Evolutionary conservation across 2,888 invertebrate species (phyloP).

Genomic region (Catocala nupta): DNA sequence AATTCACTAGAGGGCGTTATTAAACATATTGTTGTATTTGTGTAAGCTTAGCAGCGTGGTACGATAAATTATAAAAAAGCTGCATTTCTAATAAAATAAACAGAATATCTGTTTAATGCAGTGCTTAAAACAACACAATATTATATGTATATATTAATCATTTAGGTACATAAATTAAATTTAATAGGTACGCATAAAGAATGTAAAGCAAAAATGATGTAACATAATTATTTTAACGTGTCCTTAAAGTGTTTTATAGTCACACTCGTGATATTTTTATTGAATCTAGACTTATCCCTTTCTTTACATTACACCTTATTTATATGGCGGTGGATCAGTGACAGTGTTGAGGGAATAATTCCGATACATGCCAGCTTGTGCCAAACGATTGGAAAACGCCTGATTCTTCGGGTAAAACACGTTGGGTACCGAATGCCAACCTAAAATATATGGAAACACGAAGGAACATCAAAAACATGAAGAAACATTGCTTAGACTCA

Average conservation of each 20-base stretch:
- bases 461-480: background rate
- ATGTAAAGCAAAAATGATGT: no score
- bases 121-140: no score
- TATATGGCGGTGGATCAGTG: constrained; percentile 32
- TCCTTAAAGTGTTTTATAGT: no score
- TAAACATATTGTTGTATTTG: background rate
- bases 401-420: constrained; percentile 91
- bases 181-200: no score
- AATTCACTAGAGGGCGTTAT: background rate
- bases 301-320: constrained; percentile 22
- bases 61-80: no score
- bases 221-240: no score
- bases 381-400: constrained; percentile 89
- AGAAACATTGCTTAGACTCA: background rate
- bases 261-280: no score
- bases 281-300: background rate
- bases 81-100: no score
- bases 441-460: constrained; percentile 56
- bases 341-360: constrained; percentile 94
- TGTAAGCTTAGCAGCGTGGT: background rate
- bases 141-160: no score
- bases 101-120: no score
- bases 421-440: constrained; percentile 90
- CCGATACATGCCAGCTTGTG: constrained; percentile 92
- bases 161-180: no score